A percentile compares a stretch with the other conserved stretches of the same genome.
phyloP scores from a whole-genome alignment of 2,888 invertebrate genomes.

The Merodon equestris region DNA sequence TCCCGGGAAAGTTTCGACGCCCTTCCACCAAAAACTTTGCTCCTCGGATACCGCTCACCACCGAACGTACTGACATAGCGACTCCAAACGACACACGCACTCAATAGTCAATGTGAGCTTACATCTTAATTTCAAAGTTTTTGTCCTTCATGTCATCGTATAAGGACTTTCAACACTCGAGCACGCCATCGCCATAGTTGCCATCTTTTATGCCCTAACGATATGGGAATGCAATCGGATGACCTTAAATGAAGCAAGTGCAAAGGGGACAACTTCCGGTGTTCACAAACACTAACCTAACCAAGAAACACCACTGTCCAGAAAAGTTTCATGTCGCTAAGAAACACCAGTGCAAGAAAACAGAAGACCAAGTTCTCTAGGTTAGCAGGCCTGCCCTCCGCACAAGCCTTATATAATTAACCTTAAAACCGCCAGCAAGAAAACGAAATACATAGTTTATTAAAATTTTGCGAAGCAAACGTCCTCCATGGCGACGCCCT shows the following conservation, averaged over 20 bases:
- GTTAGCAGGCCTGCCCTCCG: constrained; percentile 59
- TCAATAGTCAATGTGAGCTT: constrained; percentile 52
- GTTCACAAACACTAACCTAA: background rate
- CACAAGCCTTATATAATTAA: constrained; percentile 63
- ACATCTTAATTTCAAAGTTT: constrained; percentile 67
- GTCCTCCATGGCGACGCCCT: constrained; percentile 54
- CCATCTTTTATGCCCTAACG: constrained; percentile 54
- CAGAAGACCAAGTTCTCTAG: constrained; percentile 59
- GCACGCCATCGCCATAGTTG: constrained; percentile 20
- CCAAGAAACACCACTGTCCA: constrained; percentile 13
- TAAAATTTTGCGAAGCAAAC: constrained; percentile 64
- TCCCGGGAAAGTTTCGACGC: constrained; percentile 51
- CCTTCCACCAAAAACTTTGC: constrained; percentile 57
- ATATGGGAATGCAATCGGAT: constrained; percentile 55
- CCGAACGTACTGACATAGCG: constrained; percentile 5
- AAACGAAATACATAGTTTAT: constrained; percentile 65
- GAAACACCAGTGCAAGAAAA: constrained; percentile 36
- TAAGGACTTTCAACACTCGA: constrained; percentile 3
- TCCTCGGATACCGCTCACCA: constrained; percentile 45
- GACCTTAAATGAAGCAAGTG: constrained; percentile 44
- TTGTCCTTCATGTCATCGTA: constrained; percentile 12
- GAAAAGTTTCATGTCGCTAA: constrained; percentile 41
- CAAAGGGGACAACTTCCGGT: constrained; percentile 24
- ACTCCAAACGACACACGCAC: no score
- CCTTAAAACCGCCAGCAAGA: constrained; percentile 62